Conservation (phyloP, 2,888 invertebrate species). For the Adineta ricciae region DNA sequence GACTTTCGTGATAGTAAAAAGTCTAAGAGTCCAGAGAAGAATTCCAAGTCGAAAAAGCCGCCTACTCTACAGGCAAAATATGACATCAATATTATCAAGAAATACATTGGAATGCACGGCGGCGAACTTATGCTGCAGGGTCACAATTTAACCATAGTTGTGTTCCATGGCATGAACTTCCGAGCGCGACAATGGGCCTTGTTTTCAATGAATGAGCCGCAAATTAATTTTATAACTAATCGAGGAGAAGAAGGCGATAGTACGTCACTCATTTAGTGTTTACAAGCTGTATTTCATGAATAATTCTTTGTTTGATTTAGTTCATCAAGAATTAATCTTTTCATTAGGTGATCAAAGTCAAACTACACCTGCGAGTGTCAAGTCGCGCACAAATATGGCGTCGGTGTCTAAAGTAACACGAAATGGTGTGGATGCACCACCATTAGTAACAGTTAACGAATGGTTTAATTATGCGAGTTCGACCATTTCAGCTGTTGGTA, state of each 20-base stretch:
- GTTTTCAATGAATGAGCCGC: constrained; percentile 81
- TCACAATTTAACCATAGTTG: constrained; percentile 80
- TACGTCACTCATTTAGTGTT: background rate
- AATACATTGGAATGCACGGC: constrained; percentile 57
- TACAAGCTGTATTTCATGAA: too few relatives aligned
- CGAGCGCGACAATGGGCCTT: constrained; percentile 90
- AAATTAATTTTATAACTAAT: constrained; percentile 80
- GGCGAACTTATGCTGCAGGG: constrained; percentile 61
- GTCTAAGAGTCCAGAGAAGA: background rate
- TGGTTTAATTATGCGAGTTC: constrained; percentile 34
- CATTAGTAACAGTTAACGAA: constrained; percentile 24
- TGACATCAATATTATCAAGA: constrained; percentile 1
- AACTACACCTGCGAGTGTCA: background rate
- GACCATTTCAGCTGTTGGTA: constrained; percentile 27
- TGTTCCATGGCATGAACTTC: constrained; percentile 93
- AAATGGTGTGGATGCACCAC: background rate
- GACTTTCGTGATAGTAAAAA: constrained; percentile 22
- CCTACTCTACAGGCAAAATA: background rate
- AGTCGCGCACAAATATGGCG: constrained; percentile 26
- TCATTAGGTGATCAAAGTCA: constrained; percentile 22
- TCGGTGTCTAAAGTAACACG: constrained; percentile 29
- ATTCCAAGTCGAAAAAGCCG: background rate
- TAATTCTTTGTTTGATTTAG: background rate
- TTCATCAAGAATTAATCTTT: constrained; percentile 27
- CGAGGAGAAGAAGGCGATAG: background rate